These are phyloP conservation scores for Dicyrtoma fusca DNA, from an alignment of 2,888 invertebrate species.

Conservation along the genomic window DNA sequence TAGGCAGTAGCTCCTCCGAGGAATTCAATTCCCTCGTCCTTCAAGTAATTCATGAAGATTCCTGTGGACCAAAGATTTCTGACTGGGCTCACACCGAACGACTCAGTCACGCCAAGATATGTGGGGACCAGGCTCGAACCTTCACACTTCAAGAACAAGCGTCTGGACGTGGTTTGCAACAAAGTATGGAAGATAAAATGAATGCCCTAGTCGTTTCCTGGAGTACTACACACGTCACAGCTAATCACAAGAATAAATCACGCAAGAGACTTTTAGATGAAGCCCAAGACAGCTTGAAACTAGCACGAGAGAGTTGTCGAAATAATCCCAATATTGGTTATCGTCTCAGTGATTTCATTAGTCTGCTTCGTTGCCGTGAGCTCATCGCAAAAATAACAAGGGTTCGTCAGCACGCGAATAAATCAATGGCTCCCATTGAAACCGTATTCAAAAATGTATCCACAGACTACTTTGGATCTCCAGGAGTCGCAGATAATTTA, in stretches of 20 bases:
- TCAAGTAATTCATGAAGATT: slow-evolving; percentile 3
- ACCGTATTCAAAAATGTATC: slow-evolving; percentile 29
- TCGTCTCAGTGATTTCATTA: slow-evolving; percentile 17
- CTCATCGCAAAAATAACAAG: not conserved
- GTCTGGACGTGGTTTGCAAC: not conserved
- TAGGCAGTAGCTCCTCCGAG: not conserved
- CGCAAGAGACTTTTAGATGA: slow-evolving; percentile 5
- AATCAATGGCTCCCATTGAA: not conserved
- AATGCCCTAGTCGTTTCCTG: slow-evolving; percentile 10
- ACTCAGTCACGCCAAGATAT: not conserved
- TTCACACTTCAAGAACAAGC: not conserved
- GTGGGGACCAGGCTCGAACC: not conserved
- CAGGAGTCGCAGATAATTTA: not conserved
- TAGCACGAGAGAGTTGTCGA: not conserved
- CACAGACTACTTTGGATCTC: slow-evolving; percentile 14
- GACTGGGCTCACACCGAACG: slow-evolving; percentile 13
- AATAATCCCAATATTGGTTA: not conserved
- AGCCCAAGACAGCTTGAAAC: not conserved
- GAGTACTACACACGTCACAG: slow-evolving; percentile 18
- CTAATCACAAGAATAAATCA: slow-evolving; percentile 17
- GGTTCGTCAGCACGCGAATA: slow-evolving; percentile 19
- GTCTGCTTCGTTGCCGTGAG: not conserved
- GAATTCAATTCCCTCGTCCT: slow-evolving; percentile 28
- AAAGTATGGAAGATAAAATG: slow-evolving; percentile 21
- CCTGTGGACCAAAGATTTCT: not conserved